A percentile compares a stretch with the other conserved stretches of the same genome.
Evolutionary conservation across 2,888 invertebrate genomes (phyloP).

Genomic region (Cistogaster globosa): DNA sequence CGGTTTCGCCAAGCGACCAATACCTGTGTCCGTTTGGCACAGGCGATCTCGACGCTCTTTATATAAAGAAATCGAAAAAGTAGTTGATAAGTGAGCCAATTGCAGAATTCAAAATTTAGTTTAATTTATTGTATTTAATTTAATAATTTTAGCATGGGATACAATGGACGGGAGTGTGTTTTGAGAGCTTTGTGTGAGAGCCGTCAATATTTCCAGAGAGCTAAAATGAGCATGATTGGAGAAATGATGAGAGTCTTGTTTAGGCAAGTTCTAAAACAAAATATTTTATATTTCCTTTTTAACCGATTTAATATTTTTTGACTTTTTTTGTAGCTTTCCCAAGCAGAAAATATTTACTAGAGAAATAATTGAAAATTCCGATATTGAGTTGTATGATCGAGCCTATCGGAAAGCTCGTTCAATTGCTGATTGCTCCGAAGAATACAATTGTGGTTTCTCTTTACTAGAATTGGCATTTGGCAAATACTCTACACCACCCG

Average conservation of each 20-base stretch:
- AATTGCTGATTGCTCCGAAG: slow-evolving; percentile 84
- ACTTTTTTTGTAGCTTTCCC: slow-evolving; percentile 85
- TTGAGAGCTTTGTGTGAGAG: slow-evolving; percentile 90
- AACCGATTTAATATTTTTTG: not conserved
- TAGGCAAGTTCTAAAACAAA: slow-evolving; percentile 84
- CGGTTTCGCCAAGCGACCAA: slow-evolving; percentile 76
- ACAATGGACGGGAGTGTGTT: slow-evolving; percentile 88
- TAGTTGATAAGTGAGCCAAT: slow-evolving; percentile 86
- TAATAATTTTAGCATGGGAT: slow-evolving; percentile 87
- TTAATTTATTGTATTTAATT: slow-evolving; percentile 9
- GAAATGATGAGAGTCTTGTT: slow-evolving; percentile 89
- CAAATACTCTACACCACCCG: slow-evolving; percentile 80
- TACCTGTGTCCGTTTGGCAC: slow-evolving; percentile 83
- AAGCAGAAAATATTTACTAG: slow-evolving; percentile 85
- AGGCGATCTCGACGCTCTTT: slow-evolving; percentile 82
- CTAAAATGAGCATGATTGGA: slow-evolving; percentile 87
- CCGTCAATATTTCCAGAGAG: slow-evolving; percentile 86
- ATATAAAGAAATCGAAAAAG: slow-evolving; percentile 80
- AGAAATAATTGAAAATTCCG: slow-evolving; percentile 87
- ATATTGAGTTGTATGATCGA: slow-evolving; percentile 87
- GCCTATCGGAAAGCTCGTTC: slow-evolving; percentile 85
- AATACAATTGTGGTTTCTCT: slow-evolving; percentile 87
- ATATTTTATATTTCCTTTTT: not conserved
- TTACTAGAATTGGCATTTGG: slow-evolving; percentile 89
- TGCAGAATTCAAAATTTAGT: not conserved